These are phyloP conservation scores for Hylaea fasciaria DNA, from an alignment of 2,888 invertebrate genomes.

Conservation along the genomic window DNA sequence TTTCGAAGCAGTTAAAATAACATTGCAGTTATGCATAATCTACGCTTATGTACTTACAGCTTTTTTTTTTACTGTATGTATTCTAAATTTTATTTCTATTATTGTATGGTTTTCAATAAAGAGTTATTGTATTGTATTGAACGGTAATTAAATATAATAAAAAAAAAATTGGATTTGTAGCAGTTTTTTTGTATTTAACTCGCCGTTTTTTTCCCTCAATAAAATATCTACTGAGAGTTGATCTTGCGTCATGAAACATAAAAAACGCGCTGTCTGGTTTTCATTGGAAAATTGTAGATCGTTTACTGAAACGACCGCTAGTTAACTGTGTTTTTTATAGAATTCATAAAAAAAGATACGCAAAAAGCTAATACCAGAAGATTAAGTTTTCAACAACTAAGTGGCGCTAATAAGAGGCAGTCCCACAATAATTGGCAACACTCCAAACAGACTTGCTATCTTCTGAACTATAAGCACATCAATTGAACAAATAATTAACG, in stretches of 20 bases:
- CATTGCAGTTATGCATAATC: conserved; percentile 17
- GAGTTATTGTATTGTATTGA: no score
- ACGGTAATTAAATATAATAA: no score
- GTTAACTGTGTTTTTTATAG: conserved; percentile 28
- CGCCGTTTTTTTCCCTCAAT: no score
- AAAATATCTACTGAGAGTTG: conserved; percentile 10
- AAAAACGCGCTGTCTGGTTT: conserved; percentile 22
- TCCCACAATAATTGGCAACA: conserved; percentile 17
- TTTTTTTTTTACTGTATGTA: neutral
- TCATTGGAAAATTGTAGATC: conserved; percentile 23
- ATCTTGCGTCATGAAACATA: conserved; percentile 17
- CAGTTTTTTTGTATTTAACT: no score
- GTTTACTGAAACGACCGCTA: conserved; percentile 28
- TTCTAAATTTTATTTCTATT: conserved; percentile 14
- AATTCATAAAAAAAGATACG: neutral
- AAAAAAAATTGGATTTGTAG: no score
- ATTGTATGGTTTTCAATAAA: conserved; percentile 17
- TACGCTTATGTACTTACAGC: conserved; percentile 4
- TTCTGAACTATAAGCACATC: conserved; percentile 15
- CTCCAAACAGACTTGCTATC: conserved; percentile 10
- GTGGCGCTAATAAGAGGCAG: conserved; percentile 16
- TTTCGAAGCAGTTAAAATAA: conserved; percentile 38
- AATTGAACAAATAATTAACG: conserved; percentile 9
- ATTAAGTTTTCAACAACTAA: conserved; percentile 21
- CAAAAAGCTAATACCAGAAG: conserved; percentile 11